These are phyloP conservation scores for Myrmophylax atrothorax DNA, from an alignment of 2,113 vertebrate genomes.

Conservation along the genomic window DNA sequence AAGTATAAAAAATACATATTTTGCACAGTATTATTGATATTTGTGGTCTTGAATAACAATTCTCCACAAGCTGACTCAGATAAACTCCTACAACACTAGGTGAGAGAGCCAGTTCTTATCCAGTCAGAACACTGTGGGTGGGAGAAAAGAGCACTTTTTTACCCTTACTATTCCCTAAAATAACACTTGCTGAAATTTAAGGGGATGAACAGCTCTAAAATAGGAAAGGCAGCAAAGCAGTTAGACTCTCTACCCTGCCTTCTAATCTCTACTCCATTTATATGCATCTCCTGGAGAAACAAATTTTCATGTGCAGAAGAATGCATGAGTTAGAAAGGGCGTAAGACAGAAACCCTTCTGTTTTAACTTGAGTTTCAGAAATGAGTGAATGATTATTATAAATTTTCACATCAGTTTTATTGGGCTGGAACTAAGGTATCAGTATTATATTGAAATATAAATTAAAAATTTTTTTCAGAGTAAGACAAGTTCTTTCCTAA, in stretches of 20 bases:
- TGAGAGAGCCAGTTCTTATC: conserved; percentile 21
- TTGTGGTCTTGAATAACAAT: conserved; percentile 14
- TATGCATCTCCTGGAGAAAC: neutral
- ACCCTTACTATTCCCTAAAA: conserved; percentile 42
- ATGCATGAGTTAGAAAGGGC: neutral
- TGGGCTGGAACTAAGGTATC: neutral
- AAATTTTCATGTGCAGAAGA: neutral
- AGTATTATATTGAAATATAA: neutral
- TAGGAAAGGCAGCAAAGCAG: neutral
- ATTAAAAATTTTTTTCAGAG: neutral
- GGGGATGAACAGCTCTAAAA: conserved; percentile 1
- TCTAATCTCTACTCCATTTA: neutral
- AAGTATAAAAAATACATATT: neutral
- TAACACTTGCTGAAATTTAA: conserved; percentile 45
- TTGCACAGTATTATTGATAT: conserved; percentile 14
- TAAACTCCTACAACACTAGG: conserved; percentile 35
- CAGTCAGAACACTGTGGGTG: conserved; percentile 52
- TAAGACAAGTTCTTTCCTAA: neutral
- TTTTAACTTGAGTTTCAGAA: neutral
- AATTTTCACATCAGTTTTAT: neutral
- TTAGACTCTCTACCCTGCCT: neutral
- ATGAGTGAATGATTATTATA: neutral
- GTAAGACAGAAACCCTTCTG: neutral
- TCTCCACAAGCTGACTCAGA: conserved; percentile 54
- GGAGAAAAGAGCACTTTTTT: conserved; percentile 37